These are phyloP conservation scores for Chalcis sispes DNA, from an alignment of 2,888 invertebrate species.

Conservation along the genomic window DNA sequence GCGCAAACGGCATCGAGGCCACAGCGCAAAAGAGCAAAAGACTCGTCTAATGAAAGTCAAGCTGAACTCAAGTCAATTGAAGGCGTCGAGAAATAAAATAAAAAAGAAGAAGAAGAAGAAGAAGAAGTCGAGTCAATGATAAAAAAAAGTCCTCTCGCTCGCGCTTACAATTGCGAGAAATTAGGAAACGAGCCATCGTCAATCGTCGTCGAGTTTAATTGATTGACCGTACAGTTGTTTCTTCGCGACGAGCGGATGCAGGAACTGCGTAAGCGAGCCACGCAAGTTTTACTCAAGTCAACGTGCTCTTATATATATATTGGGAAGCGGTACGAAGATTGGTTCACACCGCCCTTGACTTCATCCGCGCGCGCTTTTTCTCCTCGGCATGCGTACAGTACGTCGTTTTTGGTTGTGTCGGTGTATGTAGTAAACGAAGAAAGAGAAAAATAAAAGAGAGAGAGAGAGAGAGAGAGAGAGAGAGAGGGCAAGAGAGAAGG, in stretches of 20 bases:
- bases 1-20: background rate
- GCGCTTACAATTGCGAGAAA: slow-evolving; percentile 34
- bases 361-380: background rate
- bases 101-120: too few species aligned
- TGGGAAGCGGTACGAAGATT: slow-evolving; percentile 60
- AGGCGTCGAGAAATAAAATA: slow-evolving; percentile 39
- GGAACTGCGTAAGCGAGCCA: background rate
- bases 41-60: background rate
- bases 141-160: slow-evolving; percentile 11
- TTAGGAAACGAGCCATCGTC: slow-evolving; percentile 23
- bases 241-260: background rate
- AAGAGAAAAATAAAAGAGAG: too few species aligned
- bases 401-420: slow-evolving; percentile 41
- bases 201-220: slow-evolving; percentile 25
- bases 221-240: slow-evolving; percentile 18
- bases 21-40: slow-evolving; percentile 8
- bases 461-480: too few species aligned
- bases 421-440: slow-evolving; percentile 54
- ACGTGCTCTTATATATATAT: slow-evolving; percentile 39
- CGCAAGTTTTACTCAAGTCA: too few species aligned
- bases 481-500: too few species aligned
- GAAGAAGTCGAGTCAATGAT: background rate
- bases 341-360: slow-evolving; percentile 63
- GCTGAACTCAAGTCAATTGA: slow-evolving; percentile 30
- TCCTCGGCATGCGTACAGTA: slow-evolving; percentile 46